phyloP scores from a whole-genome alignment of 2,113 vertebrate species.

The Aleadryas rufinucha region DNA sequence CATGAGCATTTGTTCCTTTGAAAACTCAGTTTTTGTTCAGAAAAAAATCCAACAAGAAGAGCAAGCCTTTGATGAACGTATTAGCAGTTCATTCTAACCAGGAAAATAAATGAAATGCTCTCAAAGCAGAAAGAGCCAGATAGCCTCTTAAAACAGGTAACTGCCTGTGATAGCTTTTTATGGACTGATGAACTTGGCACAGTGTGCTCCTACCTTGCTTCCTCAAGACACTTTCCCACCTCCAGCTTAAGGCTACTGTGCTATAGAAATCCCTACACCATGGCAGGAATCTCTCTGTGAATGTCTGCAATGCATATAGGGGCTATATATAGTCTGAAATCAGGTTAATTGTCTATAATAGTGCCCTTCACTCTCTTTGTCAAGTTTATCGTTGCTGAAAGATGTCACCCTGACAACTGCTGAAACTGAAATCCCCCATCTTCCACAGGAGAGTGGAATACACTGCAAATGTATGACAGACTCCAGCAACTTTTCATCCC shows the following conservation, averaged over 20 bases:
- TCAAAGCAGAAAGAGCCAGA: background rate
- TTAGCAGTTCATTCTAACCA: background rate
- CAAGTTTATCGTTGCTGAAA: background rate
- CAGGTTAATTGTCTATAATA: conserved; percentile 11
- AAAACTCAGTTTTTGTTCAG: background rate
- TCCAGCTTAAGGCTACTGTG: background rate
- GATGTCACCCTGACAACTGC: background rate
- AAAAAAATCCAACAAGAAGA: background rate
- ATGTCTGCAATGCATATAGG: background rate
- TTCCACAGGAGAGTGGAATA: background rate
- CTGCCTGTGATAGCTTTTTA: background rate
- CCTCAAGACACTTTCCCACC: background rate
- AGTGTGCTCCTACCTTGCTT: background rate
- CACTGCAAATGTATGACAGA: background rate
- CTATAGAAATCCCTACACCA: background rate
- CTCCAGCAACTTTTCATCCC: background rate
- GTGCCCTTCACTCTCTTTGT: background rate
- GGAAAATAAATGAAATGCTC: background rate
- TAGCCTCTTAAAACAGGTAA: background rate
- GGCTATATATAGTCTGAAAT: background rate
- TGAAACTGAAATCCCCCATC: background rate
- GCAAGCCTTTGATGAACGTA: background rate
- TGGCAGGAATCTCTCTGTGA: background rate
- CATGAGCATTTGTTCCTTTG: background rate
- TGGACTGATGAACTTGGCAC: background rate